phyloP scores from a whole-genome alignment of 2,888 invertebrate species.

The Dastarcus helophoroides region DNA sequence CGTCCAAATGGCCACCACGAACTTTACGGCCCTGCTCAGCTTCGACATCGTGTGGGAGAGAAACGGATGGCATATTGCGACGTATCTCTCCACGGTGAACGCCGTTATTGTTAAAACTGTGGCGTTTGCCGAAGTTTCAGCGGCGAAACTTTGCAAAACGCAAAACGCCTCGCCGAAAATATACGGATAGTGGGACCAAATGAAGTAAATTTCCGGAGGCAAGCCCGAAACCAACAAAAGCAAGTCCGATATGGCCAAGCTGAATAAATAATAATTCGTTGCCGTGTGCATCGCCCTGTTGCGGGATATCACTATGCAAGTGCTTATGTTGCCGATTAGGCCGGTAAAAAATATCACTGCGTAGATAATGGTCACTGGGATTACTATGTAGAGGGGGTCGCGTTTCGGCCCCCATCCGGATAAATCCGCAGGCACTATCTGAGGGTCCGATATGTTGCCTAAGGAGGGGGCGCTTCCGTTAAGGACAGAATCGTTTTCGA shows the following conservation, averaged over 20 bases:
- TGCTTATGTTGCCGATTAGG: slow-evolving; percentile 66
- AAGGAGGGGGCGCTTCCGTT: no score
- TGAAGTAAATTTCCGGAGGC: slow-evolving; percentile 65
- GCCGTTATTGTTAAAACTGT: slow-evolving; percentile 80
- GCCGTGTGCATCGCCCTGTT: slow-evolving; percentile 76
- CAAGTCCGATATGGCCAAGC: slow-evolving; percentile 66
- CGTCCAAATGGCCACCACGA: slow-evolving; percentile 63
- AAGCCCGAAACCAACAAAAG: slow-evolving; percentile 63
- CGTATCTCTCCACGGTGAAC: slow-evolving; percentile 79
- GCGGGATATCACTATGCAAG: slow-evolving; percentile 64
- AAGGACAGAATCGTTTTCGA: no score
- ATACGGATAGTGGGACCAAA: slow-evolving; percentile 64
- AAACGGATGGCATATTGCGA: slow-evolving; percentile 80
- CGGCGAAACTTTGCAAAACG: slow-evolving; percentile 52
- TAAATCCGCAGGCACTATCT: slow-evolving; percentile 14
- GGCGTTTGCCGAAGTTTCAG: slow-evolving; percentile 78
- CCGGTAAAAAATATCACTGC: slow-evolving; percentile 59
- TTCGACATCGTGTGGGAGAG: slow-evolving; percentile 74
- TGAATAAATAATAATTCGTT: slow-evolving; percentile 74
- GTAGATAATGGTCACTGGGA: slow-evolving; percentile 59
- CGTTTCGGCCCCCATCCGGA: slow-evolving; percentile 34
- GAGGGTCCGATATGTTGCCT: not conserved
- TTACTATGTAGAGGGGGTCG: slow-evolving; percentile 48
- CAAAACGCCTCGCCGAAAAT: slow-evolving; percentile 69
- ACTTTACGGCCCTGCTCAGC: slow-evolving; percentile 67